Evolutionary conservation across 2,888 invertebrate genomes (phyloP).

Genomic region (Mycogona germanica): DNA sequence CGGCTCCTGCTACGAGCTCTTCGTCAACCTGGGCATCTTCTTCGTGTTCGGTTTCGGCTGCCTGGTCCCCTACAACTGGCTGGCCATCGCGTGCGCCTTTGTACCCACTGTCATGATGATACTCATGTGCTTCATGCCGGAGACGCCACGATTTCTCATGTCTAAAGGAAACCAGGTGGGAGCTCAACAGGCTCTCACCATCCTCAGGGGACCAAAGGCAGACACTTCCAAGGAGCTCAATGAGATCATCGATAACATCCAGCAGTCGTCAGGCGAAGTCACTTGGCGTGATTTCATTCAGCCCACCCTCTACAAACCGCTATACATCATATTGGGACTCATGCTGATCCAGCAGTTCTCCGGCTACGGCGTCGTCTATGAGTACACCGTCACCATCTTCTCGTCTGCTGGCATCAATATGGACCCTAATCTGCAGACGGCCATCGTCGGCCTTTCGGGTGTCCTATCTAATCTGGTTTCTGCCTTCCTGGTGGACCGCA

Average conservation of each 20-base stretch:
- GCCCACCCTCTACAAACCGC: conserved; percentile 51
- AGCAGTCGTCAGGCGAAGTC: background rate
- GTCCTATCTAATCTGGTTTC: conserved; percentile 7
- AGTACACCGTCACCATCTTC: conserved; percentile 22
- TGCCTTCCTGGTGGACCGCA: conserved; percentile 15
- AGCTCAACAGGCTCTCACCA: conserved; percentile 5
- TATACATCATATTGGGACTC: conserved; percentile 60
- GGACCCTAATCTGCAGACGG: conserved; percentile 18
- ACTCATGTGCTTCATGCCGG: conserved; percentile 13
- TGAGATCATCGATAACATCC: conserved; percentile 13
- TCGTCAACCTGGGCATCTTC: conserved; percentile 15
- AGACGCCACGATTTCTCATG: conserved; percentile 12
- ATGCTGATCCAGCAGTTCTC: conserved; percentile 23
- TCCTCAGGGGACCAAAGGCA: conserved; percentile 5
- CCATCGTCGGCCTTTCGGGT: conserved; percentile 17
- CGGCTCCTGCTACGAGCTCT: conserved; percentile 19
- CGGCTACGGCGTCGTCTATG: conserved; percentile 22
- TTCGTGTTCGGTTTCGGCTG: conserved; percentile 12
- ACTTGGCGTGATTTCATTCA: conserved; percentile 3
- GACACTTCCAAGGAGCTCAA: background rate
- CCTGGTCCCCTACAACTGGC: conserved; percentile 11
- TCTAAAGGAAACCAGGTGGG: background rate
- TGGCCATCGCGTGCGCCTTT: conserved; percentile 9
- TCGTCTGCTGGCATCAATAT: conserved; percentile 17
- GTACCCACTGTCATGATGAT: conserved; percentile 10